phyloP scores from a whole-genome alignment of 1,140 invertebrate species.

The Camponotus pennsylvanicus region DNA sequence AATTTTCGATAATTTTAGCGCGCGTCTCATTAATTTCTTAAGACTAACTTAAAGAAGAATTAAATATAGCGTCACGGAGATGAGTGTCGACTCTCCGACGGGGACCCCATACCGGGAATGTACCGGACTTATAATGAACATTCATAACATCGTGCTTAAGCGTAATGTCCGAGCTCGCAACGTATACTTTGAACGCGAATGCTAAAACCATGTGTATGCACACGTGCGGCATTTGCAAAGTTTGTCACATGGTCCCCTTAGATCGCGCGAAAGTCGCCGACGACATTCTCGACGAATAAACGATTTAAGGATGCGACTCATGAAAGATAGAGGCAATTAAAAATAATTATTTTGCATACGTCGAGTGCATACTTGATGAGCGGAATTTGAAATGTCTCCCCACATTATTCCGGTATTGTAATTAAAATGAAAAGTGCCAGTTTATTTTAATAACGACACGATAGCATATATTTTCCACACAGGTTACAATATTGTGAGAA shows the following conservation, averaged over 20 bases:
- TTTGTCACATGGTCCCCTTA: slow-evolving; percentile 16
- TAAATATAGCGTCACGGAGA: slow-evolving; percentile 80
- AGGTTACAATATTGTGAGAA: slow-evolving; percentile 18
- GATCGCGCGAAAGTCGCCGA: slow-evolving; percentile 16
- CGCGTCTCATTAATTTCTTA: slow-evolving; percentile 83
- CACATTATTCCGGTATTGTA: not conserved
- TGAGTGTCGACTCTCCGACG: slow-evolving; percentile 79
- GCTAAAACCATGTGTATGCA: not conserved
- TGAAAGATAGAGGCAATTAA: not conserved
- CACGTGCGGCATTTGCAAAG: slow-evolving; percentile 13
- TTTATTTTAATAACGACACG: not conserved
- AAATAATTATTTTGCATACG: slow-evolving; percentile 8
- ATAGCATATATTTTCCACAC: slow-evolving; percentile 60
- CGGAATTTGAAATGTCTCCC: not conserved
- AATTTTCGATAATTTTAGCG: slow-evolving; percentile 79
- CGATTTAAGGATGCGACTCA: slow-evolving; percentile 5
- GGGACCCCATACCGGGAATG: slow-evolving; percentile 79
- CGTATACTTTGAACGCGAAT: slow-evolving; percentile 26
- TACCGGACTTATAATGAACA: slow-evolving; percentile 80
- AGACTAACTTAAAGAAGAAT: slow-evolving; percentile 79
- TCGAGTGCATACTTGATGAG: not conserved
- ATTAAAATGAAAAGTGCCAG: not conserved
- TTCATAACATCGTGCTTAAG: slow-evolving; percentile 77
- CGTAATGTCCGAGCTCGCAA: slow-evolving; percentile 65
- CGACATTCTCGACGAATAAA: slow-evolving; percentile 12